Base-by-base conservation (phyloP, 1,140 invertebrate genomes). In the Ceratosolen solmsi region DNA sequence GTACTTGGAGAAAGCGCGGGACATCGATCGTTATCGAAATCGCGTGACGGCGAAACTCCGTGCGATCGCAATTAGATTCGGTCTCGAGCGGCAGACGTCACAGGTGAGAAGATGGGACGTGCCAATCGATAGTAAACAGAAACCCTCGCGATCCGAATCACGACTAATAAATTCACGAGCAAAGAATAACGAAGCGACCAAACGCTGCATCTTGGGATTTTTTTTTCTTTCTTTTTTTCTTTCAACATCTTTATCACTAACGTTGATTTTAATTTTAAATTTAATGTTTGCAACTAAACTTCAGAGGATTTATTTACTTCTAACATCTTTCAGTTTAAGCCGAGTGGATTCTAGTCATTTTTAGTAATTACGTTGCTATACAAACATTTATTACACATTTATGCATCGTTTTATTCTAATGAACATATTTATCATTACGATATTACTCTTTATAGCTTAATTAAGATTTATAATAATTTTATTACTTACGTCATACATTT, bases 21-120 rank as follows among this genome's bases (percentile, higher is more conserved):
- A 68, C 71, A 76, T 76, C 46, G 79, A 80, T 80, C 33, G 79
- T n/a, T 68, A 54, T 74, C 79, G 71, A 54, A 38, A 71, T 74
- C 49, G 65, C 68, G 65, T 58, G 71, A 58, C 46, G 17, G 51
- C 41, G 60, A 63, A 41, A 75, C 51, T 27, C n/a, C 33, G 1
- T 22, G 36, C 56, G 79, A 74, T 74, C 79, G 46, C 79, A 70
- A 75, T 81, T 81, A 75, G 72, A 81, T 70, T 75, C 51, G 38
- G n/a, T 22, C 17, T 56, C 20, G 41, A 36, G 65, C n/a, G 33
- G 20, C 17, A 80, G 25, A 0, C 22, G n/a, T 38, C 30, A 51
- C 79, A 73, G 79, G 54, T 80, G 70, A 63, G 41, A 80, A 51
- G 54, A 73, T 51, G 79, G 54, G 63, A 56, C 4, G 51, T 25